Evolutionary conservation across 2,113 vertebrate species (phyloP), one percentile per base, ranked within the genome.

Genomic region (Oxygymnocypris stewartii): DNA sequence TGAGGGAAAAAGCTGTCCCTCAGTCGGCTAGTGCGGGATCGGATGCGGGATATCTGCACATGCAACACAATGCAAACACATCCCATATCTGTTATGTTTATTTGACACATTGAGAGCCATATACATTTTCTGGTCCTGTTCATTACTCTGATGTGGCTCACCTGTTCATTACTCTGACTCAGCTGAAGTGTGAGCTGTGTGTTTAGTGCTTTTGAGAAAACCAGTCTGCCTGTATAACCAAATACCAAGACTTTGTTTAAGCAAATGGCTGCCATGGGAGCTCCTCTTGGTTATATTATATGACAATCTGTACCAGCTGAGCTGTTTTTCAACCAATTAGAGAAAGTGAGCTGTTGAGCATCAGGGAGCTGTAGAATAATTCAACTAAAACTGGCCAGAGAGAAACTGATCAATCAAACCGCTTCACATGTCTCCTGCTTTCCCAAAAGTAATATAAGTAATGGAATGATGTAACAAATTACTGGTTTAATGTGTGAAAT

Each of bases 251-350:
- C 25, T 16, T 31, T 12, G n/a, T 2, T 37, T 84, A 3, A 40
- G 28, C 31, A 37, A 40, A 84, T 18, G 6, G 69, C 67, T 74
- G 35, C 35, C 12, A 25, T 75, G 82, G 82, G 82, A 74, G 23
- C 35, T 42, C 35, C 8, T 57, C 40, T 54, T 84, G 47, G 47
- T 73, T 49, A 44, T n/a, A 82, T 13, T 12, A 18, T 11, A 20
- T 47, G 47, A 69, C 63, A 20, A 11, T 13, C 37, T 54, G 31
- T 8, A 74, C 82, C 82, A 74, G 69, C 47, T 73, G 81, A 73
- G 63, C 31, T 54, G 35, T 74, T 84, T 82, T 73, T 42, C 35
- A 12, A 73, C 65, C 28, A 71, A 57, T 74, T 57, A 74, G 49
- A 25, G 13, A 74, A 14, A 42, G 49, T 84, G 82, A 74, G 20